phyloP scores from a whole-genome alignment of 2,113 vertebrate genomes.

The Neogobius melanostomus region DNA sequence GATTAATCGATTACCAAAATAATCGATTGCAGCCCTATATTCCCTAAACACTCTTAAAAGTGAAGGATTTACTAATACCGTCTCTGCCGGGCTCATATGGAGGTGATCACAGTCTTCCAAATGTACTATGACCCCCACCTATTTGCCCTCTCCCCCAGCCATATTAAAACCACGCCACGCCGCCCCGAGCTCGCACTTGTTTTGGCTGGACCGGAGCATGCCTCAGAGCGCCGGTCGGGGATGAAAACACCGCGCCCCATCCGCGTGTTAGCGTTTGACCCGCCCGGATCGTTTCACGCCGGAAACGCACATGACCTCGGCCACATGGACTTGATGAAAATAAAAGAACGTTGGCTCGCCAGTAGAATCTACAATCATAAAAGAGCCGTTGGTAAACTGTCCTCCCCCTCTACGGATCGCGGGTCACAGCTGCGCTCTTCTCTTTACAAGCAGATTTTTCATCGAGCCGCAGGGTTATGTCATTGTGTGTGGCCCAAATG shows the following conservation, averaged over 20 bases:
- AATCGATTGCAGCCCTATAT: too few species aligned
- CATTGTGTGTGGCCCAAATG: background rate
- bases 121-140: slow-evolving; percentile 19
- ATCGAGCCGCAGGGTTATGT: too few species aligned
- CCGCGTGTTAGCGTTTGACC: slow-evolving; percentile 23
- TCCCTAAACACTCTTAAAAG: background rate
- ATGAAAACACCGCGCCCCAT: slow-evolving; percentile 39
- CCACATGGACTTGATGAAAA: slow-evolving; percentile 10
- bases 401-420: too few species aligned
- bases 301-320: slow-evolving; percentile 29
- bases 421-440: too few species aligned
- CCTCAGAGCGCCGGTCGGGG: slow-evolving; percentile 41
- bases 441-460: too few species aligned
- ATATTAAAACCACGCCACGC: slow-evolving; percentile 26
- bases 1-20: too few species aligned
- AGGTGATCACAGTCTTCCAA: slow-evolving; percentile 29
- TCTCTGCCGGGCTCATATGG: slow-evolving; percentile 31
- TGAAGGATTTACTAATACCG: background rate
- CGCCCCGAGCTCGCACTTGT: slow-evolving; percentile 30
- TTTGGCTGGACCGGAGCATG: slow-evolving; percentile 21
- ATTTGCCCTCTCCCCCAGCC: background rate
- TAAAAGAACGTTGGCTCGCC: background rate
- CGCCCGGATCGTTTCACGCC: slow-evolving; percentile 41
- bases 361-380: slow-evolving; percentile 4
- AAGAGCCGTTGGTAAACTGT: background rate